phyloP scores from a whole-genome alignment of 2,888 invertebrate genomes.

The Kuschelorhynchus macadamiae region DNA sequence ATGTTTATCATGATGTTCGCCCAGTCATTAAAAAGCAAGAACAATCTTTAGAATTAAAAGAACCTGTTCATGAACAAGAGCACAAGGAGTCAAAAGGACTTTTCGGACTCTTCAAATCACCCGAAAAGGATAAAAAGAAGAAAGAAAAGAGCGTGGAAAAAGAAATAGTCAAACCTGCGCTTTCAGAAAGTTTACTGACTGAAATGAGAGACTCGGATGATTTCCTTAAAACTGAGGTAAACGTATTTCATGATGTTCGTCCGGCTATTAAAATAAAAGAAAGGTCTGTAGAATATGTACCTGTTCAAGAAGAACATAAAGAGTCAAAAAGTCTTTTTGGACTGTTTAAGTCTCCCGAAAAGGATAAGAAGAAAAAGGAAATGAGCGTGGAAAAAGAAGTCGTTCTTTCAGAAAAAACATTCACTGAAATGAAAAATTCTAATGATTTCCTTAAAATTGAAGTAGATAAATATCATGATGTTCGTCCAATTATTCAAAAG shows the following conservation, averaged over 20 bases:
- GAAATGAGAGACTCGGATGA: conserved; percentile 34
- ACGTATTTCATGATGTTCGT: conserved; percentile 42
- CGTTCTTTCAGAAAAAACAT: conserved; percentile 27
- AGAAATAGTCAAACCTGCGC: conserved; percentile 13
- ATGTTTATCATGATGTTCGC: conserved; percentile 48
- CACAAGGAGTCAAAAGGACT: conserved; percentile 35
- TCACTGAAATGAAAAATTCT: conserved; percentile 52
- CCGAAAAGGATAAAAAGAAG: conserved; percentile 32
- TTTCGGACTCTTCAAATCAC: conserved; percentile 40
- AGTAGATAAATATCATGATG: conserved; percentile 52
- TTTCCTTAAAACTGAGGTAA: conserved; percentile 43
- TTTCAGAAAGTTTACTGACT: conserved; percentile 36
- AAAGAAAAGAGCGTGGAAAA: conserved; percentile 17
- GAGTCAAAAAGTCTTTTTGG: conserved; percentile 36
- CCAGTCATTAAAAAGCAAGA: conserved; percentile 29
- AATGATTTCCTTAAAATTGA: conserved; percentile 55
- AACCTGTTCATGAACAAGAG: conserved; percentile 18
- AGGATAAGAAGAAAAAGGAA: background rate
- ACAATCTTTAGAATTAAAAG: background rate
- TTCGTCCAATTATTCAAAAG: conserved; percentile 40
- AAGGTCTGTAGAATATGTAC: background rate
- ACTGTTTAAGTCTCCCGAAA: conserved; percentile 33
- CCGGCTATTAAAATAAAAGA: conserved; percentile 23
- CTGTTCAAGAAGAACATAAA: conserved; percentile 17
- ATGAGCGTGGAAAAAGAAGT: background rate